Conservation (phyloP, 1,140 invertebrate genomes). For the Schlechtendalia chinensis region DNA sequence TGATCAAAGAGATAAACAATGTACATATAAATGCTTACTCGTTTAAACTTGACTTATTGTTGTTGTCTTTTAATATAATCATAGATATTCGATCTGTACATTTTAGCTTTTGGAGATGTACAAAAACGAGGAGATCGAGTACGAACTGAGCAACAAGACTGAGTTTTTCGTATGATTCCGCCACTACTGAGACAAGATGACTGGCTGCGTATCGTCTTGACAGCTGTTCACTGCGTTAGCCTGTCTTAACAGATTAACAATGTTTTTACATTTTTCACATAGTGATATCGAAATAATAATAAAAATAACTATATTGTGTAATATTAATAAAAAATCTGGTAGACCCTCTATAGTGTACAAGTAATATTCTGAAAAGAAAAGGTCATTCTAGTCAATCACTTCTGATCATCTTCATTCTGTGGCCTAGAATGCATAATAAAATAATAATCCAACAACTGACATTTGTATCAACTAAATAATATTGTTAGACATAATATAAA, state of each 20-base stretch:
- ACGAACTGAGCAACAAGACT: conserved; percentile 82
- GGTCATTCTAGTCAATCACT: conserved; percentile 46
- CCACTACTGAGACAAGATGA: background rate
- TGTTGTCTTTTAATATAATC: conserved; percentile 35
- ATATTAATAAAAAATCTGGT: background rate
- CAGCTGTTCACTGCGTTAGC: background rate
- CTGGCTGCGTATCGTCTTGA: background rate
- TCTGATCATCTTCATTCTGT: conserved; percentile 6
- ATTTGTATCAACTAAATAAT: background rate
- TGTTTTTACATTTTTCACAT: conserved; percentile 23
- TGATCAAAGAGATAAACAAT: conserved; percentile 87
- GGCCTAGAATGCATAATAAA: conserved; percentile 12
- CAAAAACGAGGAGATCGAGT: conserved; percentile 91
- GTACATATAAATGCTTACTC: conserved; percentile 61
- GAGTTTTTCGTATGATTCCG: conserved; percentile 80
- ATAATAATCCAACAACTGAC: background rate
- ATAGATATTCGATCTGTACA: conserved; percentile 43
- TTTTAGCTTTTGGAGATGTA: conserved; percentile 90
- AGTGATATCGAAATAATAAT: conserved; percentile 15
- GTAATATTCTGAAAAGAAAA: conserved; percentile 20
- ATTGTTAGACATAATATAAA: conserved; percentile 9
- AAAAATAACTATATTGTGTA: background rate
- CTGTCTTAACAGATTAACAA: conserved; percentile 7
- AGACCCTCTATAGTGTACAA: conserved; percentile 7
- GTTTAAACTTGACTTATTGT: conserved; percentile 43